Percentiles rank a stretch among this genome's conserved stretches.
phyloP scores from a whole-genome alignment of 2,113 vertebrate genomes.

The Stegostoma tigrinum region DNA sequence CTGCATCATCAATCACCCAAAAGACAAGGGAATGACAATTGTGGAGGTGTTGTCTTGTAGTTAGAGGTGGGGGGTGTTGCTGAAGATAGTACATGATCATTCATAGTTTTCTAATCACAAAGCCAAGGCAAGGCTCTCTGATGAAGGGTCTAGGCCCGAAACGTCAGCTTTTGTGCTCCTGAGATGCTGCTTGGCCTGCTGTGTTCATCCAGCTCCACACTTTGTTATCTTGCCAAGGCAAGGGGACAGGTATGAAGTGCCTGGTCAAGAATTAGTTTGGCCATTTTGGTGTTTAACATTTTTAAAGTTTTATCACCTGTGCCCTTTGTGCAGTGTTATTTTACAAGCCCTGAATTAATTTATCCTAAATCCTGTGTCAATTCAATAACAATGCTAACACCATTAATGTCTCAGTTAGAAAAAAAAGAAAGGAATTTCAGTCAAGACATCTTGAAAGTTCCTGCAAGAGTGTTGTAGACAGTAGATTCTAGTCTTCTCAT shows the following conservation, averaged over 20 bases:
- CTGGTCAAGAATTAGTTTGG: background rate
- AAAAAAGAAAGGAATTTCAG: background rate
- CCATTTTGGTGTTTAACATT: background rate
- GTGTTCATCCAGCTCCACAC: no score
- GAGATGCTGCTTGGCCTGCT: no score
- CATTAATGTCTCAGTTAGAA: background rate
- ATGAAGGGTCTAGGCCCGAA: no score
- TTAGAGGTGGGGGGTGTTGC: background rate
- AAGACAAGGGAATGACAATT: background rate
- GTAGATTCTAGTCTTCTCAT: background rate
- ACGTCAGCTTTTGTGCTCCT: no score
- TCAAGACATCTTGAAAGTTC: background rate
- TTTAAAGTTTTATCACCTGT: background rate
- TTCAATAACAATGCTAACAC: background rate
- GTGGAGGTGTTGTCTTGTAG: no score
- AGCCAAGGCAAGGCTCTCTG: background rate
- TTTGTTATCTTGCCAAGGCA: no score
- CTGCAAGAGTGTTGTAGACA: background rate
- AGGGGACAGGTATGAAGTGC: background rate
- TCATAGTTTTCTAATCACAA: background rate
- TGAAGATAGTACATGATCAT: background rate
- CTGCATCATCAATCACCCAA: background rate
- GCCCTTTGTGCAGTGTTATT: background rate
- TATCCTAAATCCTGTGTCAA: background rate
- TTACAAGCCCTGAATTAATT: background rate